phyloP scores from a whole-genome alignment of 2,797 vertebrate genomes.

The Hemitrygon akajei region DNA sequence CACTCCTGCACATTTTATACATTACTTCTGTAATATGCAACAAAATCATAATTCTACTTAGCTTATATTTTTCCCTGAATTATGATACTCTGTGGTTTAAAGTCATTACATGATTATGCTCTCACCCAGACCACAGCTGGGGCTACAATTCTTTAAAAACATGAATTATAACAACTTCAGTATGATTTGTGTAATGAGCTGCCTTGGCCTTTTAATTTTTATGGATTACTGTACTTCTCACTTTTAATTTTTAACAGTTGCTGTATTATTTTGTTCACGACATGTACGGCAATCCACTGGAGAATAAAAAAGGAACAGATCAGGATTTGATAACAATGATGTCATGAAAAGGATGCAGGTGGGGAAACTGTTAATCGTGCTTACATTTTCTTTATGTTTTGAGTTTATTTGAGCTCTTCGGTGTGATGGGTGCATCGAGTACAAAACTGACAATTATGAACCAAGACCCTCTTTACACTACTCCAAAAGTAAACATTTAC shows the following conservation, averaged over 20 bases:
- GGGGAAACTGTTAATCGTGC: background rate
- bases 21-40: background rate
- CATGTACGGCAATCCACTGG: background rate
- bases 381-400: background rate
- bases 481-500: background rate
- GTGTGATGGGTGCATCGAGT: background rate
- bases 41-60: background rate
- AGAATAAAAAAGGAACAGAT: background rate
- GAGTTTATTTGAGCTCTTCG: background rate
- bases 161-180: background rate
- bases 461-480: background rate
- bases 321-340: background rate
- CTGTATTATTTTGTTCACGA: background rate
- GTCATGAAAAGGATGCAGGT: background rate
- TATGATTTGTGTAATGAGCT: background rate
- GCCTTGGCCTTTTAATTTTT: background rate
- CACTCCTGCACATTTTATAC: background rate
- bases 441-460: too few species aligned
- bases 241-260: background rate
- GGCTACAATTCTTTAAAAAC: background rate
- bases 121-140: background rate
- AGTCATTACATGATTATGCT: background rate
- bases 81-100: background rate
- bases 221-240: too few species aligned
- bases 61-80: background rate